phyloP scores from a whole-genome alignment of 2,888 invertebrate species.

The Himalopsyche kuldschensis region DNA sequence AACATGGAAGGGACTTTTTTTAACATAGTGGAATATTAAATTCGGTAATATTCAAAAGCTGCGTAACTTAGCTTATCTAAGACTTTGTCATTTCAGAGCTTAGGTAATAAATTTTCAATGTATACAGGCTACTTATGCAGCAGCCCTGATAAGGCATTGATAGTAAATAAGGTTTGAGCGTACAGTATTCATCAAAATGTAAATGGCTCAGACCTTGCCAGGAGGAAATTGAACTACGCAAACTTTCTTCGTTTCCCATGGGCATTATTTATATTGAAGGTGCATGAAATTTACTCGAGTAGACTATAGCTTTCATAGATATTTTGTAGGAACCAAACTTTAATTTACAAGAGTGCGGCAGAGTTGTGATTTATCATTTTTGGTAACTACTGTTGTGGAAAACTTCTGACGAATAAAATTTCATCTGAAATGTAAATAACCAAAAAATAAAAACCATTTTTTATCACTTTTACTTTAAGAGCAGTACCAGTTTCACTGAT shows the following conservation, averaged over 20 bases:
- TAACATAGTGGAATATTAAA: background rate
- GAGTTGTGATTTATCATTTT: slow-evolving; percentile 13
- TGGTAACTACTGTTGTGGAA: background rate
- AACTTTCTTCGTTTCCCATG: slow-evolving; percentile 28
- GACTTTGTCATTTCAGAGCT: background rate
- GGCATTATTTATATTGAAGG: slow-evolving; percentile 32
- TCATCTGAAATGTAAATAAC: background rate
- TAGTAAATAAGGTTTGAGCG: background rate
- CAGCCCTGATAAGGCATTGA: slow-evolving; percentile 19
- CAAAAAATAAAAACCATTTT: too few species aligned
- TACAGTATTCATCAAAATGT: slow-evolving; percentile 32
- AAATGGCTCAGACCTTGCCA: slow-evolving; percentile 26
- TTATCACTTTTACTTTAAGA: too few species aligned
- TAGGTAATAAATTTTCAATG: background rate
- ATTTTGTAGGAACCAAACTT: slow-evolving; percentile 10
- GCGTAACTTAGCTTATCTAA: background rate
- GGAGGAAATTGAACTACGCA: slow-evolving; percentile 29
- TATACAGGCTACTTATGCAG: background rate
- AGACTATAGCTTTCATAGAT: slow-evolving; percentile 17
- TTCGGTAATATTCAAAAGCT: background rate
- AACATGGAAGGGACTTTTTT: background rate
- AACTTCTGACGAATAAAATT: background rate
- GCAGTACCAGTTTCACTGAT: too few species aligned
- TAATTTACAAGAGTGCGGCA: slow-evolving; percentile 16
- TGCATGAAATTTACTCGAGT: slow-evolving; percentile 22